Base-by-base conservation (phyloP, 2,888 invertebrate genomes). In the Chaitophorus viminalis region DNA sequence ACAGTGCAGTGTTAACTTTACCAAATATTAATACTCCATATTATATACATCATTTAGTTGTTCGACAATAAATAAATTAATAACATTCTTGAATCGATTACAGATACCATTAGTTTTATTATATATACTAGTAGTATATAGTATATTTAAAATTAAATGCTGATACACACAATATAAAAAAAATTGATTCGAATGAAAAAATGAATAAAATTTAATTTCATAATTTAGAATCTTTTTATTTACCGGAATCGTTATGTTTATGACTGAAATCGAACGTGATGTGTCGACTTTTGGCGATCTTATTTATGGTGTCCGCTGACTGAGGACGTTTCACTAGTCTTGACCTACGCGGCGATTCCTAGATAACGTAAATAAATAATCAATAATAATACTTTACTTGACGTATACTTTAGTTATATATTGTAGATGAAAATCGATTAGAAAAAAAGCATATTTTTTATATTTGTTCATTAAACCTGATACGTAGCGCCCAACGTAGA, bases 231-330 rank as follows among this genome's bases (percentile, higher is more conserved):
- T 52, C 21, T 60, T 36, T 52, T 33, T 8, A 31, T 39, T 87
- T 74, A 87, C 87, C n/a, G 25, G 46, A 74, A 2, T 46, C 31
- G 5, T 31, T 74, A 11, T 81, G 74, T 74, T 79, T 74, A 33
- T 87, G n/a, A 14, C 81, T 75, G 39, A 81, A 81, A 75, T 87
- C 39, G 21, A 87, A 87, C 18, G 74, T 17, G 18, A 74, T 75
- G 3, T 81, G 87, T 33, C 81, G 72, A 17, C 33, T 81, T 21
- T 81, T 81, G 0, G 36, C 39, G 5, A 31, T 60, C 31, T 72
- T 87, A 11, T 81, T 81, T 60, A 81, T 46, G 25, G 79, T 87
- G 18, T 87, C 87, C 14, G 87, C 87, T 2, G 87, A 87, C 60
- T 75, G 87, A 18, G 87, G 87, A 39, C 87, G 78, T 65, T 65